Evolutionary conservation across 2,797 vertebrate genomes (phyloP).

Genomic region (Anguilla megastoma): DNA sequence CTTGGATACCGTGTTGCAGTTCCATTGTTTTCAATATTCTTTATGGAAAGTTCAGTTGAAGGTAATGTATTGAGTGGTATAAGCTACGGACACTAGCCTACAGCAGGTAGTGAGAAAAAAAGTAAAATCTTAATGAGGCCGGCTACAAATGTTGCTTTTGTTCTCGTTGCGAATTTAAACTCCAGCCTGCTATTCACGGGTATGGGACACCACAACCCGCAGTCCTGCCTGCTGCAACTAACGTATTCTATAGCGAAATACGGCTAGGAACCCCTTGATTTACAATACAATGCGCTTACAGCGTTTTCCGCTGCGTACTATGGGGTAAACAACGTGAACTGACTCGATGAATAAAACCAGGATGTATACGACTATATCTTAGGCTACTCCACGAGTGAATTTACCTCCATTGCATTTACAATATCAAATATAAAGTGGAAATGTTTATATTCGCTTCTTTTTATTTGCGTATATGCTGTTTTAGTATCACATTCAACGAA

Average conservation of each 20-base stretch:
- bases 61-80: background rate
- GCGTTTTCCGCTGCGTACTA: background rate
- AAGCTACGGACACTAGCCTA: background rate
- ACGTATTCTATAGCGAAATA: background rate
- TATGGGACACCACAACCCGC: slow-evolving; percentile 18
- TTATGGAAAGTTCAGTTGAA: background rate
- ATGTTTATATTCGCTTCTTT: background rate
- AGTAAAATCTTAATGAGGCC: slow-evolving; percentile 19
- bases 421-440: background rate
- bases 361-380: background rate
- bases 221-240: background rate
- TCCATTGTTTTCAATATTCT: background rate
- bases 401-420: background rate
- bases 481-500: background rate
- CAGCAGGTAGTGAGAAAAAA: slow-evolving; percentile 13
- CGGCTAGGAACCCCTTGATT: background rate
- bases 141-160: background rate
- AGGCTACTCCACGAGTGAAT: background rate
- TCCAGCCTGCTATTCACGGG: background rate
- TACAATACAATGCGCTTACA: background rate
- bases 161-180: background rate
- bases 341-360: slow-evolving; percentile 20
- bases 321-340: background rate
- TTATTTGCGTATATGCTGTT: background rate
- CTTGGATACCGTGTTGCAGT: background rate